Percentiles rank a stretch among this genome's conserved stretches.
These are phyloP conservation scores for Antheraea mylitta DNA, from an alignment of 1,140 invertebrate genomes.

Conservation along the genomic window DNA sequence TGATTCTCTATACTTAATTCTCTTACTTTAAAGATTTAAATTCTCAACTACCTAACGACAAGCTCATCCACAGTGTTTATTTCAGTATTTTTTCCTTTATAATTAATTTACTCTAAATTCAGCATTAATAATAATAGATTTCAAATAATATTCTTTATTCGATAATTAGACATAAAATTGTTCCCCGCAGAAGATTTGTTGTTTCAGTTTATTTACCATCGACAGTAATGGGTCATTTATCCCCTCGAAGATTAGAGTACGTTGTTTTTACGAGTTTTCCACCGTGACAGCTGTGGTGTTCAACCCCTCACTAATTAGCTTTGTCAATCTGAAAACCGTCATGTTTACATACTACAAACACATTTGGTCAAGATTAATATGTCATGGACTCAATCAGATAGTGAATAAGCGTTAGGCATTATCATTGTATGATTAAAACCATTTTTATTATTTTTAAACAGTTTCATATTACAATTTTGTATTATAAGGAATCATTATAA, in stretches of 20 bases:
- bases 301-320: neutral
- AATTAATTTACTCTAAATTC: no score
- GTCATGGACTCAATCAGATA: neutral
- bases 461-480: no score
- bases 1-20: no score
- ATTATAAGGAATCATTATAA: no score
- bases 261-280: neutral
- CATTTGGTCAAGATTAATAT: neutral
- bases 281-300: neutral
- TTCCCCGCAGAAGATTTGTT: neutral
- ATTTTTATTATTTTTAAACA: neutral
- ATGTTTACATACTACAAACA: neutral
- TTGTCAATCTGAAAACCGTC: neutral
- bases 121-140: no score
- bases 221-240: neutral
- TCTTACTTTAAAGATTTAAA: no score
- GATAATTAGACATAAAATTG: neutral
- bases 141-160: no score
- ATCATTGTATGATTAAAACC: neutral
- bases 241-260: neutral
- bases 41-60: no score
- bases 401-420: neutral
- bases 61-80: no score
- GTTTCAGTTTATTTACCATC: neutral
- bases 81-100: no score